Percentiles rank a stretch among this genome's conserved stretches.
phyloP scores from a whole-genome alignment of 2,797 vertebrate species.

The Neosalanx taihuensis region DNA sequence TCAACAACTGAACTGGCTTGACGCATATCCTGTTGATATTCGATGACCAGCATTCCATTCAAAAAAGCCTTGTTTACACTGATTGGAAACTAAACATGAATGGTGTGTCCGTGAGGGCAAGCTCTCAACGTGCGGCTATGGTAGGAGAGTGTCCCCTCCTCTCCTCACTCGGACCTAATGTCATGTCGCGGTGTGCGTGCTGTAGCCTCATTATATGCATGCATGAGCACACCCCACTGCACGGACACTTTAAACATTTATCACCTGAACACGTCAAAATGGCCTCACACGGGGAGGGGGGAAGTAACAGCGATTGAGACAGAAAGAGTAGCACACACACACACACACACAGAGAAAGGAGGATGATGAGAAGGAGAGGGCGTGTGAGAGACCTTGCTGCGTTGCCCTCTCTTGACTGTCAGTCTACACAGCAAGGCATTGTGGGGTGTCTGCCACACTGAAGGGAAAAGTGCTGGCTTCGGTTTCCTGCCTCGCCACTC shows the following conservation, averaged over 20 bases:
- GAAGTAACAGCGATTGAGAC: neutral
- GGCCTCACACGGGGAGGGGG: neutral
- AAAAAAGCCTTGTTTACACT: neutral
- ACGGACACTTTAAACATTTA: constrained; percentile 57
- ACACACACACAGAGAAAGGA: neutral
- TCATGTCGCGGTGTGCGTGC: neutral
- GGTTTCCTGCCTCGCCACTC: constrained; percentile 23
- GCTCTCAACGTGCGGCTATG: constrained; percentile 37
- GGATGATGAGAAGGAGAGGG: neutral
- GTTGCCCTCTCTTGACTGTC: constrained; percentile 8
- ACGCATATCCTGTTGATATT: too few species aligned
- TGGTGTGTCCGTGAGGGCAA: neutral
- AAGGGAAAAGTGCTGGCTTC: constrained; percentile 33
- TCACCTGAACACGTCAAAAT: constrained; percentile 32
- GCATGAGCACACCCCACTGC: constrained; percentile 27
- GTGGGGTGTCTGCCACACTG: constrained; percentile 28
- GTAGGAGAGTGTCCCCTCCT: neutral
- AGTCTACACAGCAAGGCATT: constrained; percentile 6
- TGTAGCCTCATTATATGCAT: constrained; percentile 24
- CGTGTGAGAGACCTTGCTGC: neutral
- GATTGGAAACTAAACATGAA: neutral
- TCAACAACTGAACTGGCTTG: too few species aligned
- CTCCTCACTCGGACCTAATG: neutral
- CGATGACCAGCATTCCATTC: neutral
- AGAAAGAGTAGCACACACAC: neutral